Percentiles rank a stretch among this genome's conserved stretches.
Evolutionary conservation across 92 coral and sea anemone species (phyloP).

Genomic region (Umimayanthus chanpuru): DNA sequence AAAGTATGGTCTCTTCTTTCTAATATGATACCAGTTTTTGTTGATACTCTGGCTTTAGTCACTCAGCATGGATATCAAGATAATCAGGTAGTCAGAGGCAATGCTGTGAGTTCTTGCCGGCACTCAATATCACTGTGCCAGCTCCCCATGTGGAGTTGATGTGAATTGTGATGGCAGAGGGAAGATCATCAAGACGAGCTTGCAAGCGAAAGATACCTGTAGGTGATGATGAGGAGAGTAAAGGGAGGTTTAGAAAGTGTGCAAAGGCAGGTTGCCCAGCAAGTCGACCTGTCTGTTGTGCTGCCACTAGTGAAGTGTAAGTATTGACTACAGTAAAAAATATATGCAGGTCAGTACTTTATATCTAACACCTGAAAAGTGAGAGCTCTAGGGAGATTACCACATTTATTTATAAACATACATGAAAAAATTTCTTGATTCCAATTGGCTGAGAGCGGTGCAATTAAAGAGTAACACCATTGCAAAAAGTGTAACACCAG

Average conservation of each 20-base stretch:
- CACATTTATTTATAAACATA: too few relatives aligned
- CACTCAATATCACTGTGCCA: not conserved
- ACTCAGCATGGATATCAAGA: not conserved
- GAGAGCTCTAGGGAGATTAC: too few relatives aligned
- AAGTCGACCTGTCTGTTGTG: slow-evolving; percentile 82
- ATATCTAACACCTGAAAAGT: too few relatives aligned
- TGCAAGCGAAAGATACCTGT: slow-evolving; percentile 6
- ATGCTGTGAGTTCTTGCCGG: not conserved
- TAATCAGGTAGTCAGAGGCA: not conserved
- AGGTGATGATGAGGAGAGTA: not conserved
- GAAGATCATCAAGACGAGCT: slow-evolving; percentile 9
- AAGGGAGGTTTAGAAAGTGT: slow-evolving; percentile 70
- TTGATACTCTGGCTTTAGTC: too few relatives aligned
- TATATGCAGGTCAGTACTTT: not conserved
- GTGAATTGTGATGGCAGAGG: slow-evolving; percentile 19
- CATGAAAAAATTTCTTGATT: too few relatives aligned
- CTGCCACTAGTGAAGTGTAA: slow-evolving; percentile 87
- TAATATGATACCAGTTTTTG: too few relatives aligned
- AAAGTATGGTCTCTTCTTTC: too few relatives aligned
- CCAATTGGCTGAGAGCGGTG: too few relatives aligned
- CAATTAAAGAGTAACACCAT: too few relatives aligned
- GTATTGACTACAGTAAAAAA: not conserved
- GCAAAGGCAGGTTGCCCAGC: slow-evolving; percentile 94
- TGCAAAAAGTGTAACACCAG: too few relatives aligned
- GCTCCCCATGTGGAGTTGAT: not conserved